phyloP scores from a whole-genome alignment of 92 coral and sea anemone genomes.

The Palythoa caribaeorum region DNA sequence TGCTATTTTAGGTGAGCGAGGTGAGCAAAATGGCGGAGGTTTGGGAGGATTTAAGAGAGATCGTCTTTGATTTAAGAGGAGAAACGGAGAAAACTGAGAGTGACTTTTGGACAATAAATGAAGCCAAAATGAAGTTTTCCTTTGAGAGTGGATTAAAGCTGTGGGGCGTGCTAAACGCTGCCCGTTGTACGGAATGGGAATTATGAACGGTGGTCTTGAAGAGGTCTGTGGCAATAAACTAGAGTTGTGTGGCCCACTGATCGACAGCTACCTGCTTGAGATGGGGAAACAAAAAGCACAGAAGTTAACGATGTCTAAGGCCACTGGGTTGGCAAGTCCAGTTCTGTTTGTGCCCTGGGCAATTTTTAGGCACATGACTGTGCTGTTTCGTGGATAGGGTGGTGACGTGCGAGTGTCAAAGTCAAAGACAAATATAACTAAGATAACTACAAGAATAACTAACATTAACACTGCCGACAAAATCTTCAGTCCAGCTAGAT shows the following conservation, averaged over 20 bases:
- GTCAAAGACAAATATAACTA: conserved; percentile 19
- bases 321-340: conserved; percentile 45
- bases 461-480: conserved; percentile 40
- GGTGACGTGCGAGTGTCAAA: conserved; percentile 5
- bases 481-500: conserved; percentile 41
- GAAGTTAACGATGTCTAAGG: conserved; percentile 44
- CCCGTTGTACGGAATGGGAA: conserved; percentile 61
- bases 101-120: conserved; percentile 24
- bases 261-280: conserved; percentile 57
- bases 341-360: conserved; percentile 57
- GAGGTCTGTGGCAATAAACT: conserved; percentile 58
- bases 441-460: conserved; percentile 33
- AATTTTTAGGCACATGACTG: conserved; percentile 53
- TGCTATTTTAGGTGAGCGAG: background rate
- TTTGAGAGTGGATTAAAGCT: conserved; percentile 63
- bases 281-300: conserved; percentile 31
- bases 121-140: conserved; percentile 45
- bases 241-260: conserved; percentile 56
- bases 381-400: conserved; percentile 46
- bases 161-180: conserved; percentile 45
- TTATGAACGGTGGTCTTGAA: conserved; percentile 46
- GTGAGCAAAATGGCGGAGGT: background rate
- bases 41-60: conserved; percentile 12
- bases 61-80: conserved; percentile 10
- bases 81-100: conserved; percentile 14